Percentiles rank a stretch among this genome's conserved stretches.
These are phyloP conservation scores for Caenorhabditis parvicauda DNA, from an alignment of 2,888 invertebrate genomes.

Conservation along the genomic window DNA sequence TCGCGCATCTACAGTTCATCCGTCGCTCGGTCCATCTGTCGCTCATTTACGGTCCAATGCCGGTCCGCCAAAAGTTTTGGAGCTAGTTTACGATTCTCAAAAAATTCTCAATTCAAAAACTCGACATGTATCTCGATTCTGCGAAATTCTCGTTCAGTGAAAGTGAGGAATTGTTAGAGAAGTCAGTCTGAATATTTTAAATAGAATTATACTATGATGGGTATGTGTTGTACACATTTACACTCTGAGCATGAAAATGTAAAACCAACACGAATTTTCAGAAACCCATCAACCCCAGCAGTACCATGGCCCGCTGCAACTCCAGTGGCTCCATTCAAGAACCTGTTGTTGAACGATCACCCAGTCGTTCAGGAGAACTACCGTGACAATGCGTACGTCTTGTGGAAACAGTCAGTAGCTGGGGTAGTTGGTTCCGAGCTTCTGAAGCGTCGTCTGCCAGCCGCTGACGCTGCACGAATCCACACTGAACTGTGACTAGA, in stretches of 20 bases:
- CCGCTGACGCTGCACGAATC: conserved; percentile 28
- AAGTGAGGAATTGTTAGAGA: too few species aligned
- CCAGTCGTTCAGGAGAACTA: conserved; percentile 10
- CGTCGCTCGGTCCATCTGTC: too few species aligned
- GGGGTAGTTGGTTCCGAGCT: conserved; percentile 22
- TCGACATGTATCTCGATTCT: background rate
- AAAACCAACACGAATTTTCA: background rate
- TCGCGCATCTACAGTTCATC: too few species aligned
- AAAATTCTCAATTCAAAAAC: too few species aligned
- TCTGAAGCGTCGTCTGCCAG: conserved; percentile 34
- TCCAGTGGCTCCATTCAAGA: conserved; percentile 20
- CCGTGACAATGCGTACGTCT: conserved; percentile 25
- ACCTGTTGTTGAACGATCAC: conserved; percentile 15
- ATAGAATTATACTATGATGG: too few species aligned
- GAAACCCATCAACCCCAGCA: conserved; percentile 12
- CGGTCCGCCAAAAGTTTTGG: too few species aligned
- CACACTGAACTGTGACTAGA: conserved; percentile 40
- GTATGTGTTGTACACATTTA: too few species aligned
- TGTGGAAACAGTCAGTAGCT: conserved; percentile 30
- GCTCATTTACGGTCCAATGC: too few species aligned
- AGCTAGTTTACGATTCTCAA: too few species aligned
- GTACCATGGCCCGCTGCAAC: conserved; percentile 25
- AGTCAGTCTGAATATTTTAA: too few species aligned
- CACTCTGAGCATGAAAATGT: background rate
- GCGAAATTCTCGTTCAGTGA: too few species aligned